Evolutionary conservation across 2,888 invertebrate genomes (phyloP).

Genomic region (Idaea aversata): DNA sequence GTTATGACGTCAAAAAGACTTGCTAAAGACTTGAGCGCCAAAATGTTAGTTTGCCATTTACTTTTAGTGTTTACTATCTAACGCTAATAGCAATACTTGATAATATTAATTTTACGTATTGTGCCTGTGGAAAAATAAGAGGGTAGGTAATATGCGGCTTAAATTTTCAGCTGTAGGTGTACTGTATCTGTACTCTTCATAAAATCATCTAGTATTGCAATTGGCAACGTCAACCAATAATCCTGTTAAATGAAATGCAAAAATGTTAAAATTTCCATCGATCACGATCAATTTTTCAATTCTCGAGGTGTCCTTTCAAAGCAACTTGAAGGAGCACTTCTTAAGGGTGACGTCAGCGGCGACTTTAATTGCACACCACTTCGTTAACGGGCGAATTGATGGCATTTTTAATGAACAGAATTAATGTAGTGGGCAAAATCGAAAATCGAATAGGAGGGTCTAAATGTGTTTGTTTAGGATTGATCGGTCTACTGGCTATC

Average conservation of each 20-base stretch:
- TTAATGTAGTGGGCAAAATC: conserved; percentile 79
- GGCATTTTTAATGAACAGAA: conserved; percentile 81
- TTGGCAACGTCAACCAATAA: neutral
- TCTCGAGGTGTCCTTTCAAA: conserved; percentile 66
- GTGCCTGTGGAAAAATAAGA: no score
- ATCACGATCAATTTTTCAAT: conserved; percentile 71
- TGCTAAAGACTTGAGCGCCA: no score
- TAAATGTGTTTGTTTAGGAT: conserved; percentile 72
- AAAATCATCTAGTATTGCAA: neutral
- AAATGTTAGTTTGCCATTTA: no score
- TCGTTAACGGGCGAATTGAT: conserved; percentile 78
- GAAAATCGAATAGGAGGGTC: conserved; percentile 64
- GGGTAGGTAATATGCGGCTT: no score
- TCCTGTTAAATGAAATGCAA: neutral
- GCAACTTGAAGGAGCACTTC: conserved; percentile 55
- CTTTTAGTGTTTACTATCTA: no score
- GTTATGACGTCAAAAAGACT: no score
- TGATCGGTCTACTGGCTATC: conserved; percentile 51
- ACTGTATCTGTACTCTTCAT: no score
- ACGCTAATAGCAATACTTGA: no score
- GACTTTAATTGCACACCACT: conserved; percentile 79
- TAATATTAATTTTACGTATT: no score
- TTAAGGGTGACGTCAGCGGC: conserved; percentile 75
- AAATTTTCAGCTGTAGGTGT: no score
- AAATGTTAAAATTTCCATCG: conserved; percentile 36